Percentiles rank a stretch among this genome's conserved stretches.
Evolutionary conservation across 2,888 invertebrate species (phyloP).

Genomic region (Lithophane ornitopus): DNA sequence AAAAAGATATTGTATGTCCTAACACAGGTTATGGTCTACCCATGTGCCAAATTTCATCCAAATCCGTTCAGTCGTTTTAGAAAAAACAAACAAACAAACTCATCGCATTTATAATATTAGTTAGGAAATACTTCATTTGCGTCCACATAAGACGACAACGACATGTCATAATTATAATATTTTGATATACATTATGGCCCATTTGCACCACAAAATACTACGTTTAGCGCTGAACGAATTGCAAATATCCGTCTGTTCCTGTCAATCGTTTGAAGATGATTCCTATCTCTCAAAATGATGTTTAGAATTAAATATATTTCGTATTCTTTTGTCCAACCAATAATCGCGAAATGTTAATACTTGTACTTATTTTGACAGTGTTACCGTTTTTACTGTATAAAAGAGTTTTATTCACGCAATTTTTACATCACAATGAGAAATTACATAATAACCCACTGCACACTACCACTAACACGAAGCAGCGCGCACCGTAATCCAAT

Average conservation of each 20-base stretch:
- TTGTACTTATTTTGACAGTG: neutral
- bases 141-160: neutral
- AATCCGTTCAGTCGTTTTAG: too few species aligned
- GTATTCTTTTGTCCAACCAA: neutral
- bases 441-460: slow-evolving; percentile 56
- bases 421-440: slow-evolving; percentile 34
- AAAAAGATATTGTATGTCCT: too few species aligned
- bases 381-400: neutral
- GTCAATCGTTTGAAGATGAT: neutral
- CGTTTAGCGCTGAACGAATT: neutral
- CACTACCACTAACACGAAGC: slow-evolving; percentile 62
- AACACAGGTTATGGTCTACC: too few species aligned
- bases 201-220: neutral
- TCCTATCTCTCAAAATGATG: neutral
- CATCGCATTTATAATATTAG: too few species aligned
- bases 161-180: neutral
- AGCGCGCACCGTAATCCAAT: slow-evolving; percentile 73
- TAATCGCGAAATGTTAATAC: too few species aligned
- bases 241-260: neutral
- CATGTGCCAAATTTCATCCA: too few species aligned
- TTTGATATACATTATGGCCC: neutral
- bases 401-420: slow-evolving; percentile 8
- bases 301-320: neutral
- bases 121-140: too few species aligned
- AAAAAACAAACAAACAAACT: too few species aligned